Base-by-base conservation (phyloP, 2,113 vertebrate genomes). In the Sturnus vulgaris region DNA sequence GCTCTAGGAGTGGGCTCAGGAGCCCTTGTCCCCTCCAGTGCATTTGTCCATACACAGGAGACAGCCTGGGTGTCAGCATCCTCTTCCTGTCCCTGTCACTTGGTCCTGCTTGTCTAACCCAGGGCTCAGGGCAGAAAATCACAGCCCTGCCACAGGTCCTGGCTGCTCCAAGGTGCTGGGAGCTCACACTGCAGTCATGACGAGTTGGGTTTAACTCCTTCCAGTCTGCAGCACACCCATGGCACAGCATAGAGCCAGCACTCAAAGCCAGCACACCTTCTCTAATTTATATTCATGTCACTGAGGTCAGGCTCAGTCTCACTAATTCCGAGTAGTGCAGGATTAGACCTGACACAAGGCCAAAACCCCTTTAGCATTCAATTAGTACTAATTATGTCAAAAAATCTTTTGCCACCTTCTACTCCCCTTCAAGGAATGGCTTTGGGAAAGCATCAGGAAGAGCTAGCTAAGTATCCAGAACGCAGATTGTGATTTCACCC, bases 341-440 rank as follows among this genome's bases (percentile, higher is more conserved):
- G 28, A 82, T 80, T 81, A 83, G 63, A 87, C 76, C 79, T 73
- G 60, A 92, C 47, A 81, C 28, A 68, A 78, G 60, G 53, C 76
- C 79, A 94, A 92, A 93, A 46, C 11, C 44, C 39, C 15, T 63
- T 79, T 46, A 88, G 68, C 31, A 64, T 49, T 60, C 52, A 80
- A 86, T 93, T 88, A 90, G 40, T 78, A 81, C 68, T 75, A 92
- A 96, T 78, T 68, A 60, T n/a, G 37, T 24, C 27, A 90, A 95
- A 91, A 92, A 83, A 78, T 63, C 23, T 73, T 88, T 83, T 88
- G 49, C 75, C 59, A 47, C 55, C 31, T 81, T 86, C 57, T 85
- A 71, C 14, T 78, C 35, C 44, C 37, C 47, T 92, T 73, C 61
- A 90, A 90, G 44, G 31, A 75, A 14, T 60, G 15, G 47, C 52